Conservation (phyloP, 2,113 vertebrate species). For the Nicator chloris region DNA sequence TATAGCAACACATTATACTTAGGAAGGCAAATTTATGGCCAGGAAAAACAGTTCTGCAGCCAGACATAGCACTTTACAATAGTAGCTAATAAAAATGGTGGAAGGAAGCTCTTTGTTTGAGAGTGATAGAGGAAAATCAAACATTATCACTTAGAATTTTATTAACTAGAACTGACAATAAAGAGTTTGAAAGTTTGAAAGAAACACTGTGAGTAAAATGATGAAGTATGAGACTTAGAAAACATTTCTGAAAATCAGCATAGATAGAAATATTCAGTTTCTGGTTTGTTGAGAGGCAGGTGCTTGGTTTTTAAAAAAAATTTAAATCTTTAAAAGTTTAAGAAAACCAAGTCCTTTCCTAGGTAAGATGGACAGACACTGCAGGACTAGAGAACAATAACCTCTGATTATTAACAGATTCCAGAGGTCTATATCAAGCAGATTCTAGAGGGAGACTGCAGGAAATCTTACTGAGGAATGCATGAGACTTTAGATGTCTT, state of each 20-base stretch:
- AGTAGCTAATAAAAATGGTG: background rate
- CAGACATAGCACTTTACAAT: background rate
- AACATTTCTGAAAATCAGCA: background rate
- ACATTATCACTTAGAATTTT: background rate
- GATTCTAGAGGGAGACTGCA: background rate
- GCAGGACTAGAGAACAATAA: background rate
- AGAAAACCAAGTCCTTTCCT: background rate
- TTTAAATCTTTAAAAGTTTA: background rate
- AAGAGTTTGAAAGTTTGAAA: background rate
- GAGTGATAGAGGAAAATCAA: background rate
- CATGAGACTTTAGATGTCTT: background rate
- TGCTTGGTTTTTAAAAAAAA: background rate
- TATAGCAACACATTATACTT: background rate
- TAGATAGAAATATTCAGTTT: background rate
- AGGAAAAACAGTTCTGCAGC: background rate
- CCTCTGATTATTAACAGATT: background rate
- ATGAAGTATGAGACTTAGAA: background rate
- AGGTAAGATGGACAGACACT: background rate
- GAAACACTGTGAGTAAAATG: background rate
- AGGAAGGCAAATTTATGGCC: background rate
- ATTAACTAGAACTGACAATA: background rate
- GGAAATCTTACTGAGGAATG: background rate
- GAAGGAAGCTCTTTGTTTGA: background rate
- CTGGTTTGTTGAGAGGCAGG: background rate
- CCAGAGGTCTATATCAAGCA: background rate